Evolutionary conservation across 1,140 invertebrate genomes (phyloP).

Genomic region (Schlechtendalia chinensis): DNA sequence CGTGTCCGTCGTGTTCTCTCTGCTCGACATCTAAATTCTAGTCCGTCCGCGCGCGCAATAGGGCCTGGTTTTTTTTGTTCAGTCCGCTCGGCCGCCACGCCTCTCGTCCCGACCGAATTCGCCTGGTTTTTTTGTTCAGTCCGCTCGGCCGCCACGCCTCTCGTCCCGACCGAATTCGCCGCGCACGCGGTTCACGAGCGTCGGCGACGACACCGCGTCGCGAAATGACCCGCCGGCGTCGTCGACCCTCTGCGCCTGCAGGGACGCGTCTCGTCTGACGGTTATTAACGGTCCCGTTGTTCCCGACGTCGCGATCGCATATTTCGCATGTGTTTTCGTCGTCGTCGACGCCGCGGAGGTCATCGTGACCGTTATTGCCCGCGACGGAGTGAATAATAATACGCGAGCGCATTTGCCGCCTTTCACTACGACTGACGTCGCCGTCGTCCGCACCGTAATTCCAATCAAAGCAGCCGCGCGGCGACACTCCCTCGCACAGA

Average conservation of each 20-base stretch:
- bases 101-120: background rate
- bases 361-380: conserved; percentile 25
- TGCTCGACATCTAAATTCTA: no score
- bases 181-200: background rate
- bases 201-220: background rate
- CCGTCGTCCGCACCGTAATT: background rate
- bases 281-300: conserved; percentile 44
- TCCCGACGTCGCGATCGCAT: conserved; percentile 7
- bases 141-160: background rate
- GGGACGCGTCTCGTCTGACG: conserved; percentile 8
- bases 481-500: conserved; percentile 13
- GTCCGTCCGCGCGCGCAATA: no score
- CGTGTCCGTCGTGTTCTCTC: no score
- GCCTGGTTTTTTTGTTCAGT: no score
- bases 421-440: conserved; percentile 11
- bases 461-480: background rate
- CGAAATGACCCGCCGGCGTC: background rate
- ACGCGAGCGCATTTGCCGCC: conserved; percentile 4
- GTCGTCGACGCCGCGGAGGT: background rate
- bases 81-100: no score
- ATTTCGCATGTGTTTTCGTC: background rate
- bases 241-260: conserved; percentile 12
- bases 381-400: background rate
- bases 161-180: no score
- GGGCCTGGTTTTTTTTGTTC: no score